Evolutionary conservation across 2,888 invertebrate genomes (phyloP).

Genomic region (Aspidapion aeneum): DNA sequence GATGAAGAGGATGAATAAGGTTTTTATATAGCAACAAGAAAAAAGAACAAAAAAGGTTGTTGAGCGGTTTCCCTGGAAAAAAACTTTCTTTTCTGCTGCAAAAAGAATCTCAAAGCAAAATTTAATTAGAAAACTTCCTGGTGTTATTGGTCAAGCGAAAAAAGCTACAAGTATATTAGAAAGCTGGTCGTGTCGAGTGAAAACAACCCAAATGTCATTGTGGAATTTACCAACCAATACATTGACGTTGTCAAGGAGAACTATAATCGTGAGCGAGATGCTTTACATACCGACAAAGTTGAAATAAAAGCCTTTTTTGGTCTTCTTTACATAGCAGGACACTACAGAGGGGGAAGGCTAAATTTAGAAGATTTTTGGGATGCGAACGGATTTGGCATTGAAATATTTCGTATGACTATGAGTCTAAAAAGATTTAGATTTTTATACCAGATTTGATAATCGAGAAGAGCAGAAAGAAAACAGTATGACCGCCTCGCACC

Average conservation of each 20-base stretch:
- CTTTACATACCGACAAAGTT: conserved; percentile 26
- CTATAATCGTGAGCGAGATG: conserved; percentile 26
- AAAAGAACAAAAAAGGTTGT: conserved; percentile 2
- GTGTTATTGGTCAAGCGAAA: conserved; percentile 3
- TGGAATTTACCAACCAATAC: conserved; percentile 30
- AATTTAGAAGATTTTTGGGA: conserved; percentile 33
- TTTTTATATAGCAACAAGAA: conserved; percentile 1
- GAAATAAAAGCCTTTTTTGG: conserved; percentile 36
- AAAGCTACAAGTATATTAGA: conserved; percentile 11
- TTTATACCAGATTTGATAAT: conserved; percentile 29
- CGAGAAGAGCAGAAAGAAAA: conserved; percentile 18
- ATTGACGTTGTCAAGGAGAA: conserved; percentile 22
- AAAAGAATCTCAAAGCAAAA: conserved; percentile 7
- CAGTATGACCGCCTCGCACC: conserved; percentile 28
- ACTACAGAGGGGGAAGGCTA: conserved; percentile 26
- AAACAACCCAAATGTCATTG: conserved; percentile 28
- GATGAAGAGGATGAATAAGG: conserved; percentile 4
- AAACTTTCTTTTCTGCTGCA: background rate
- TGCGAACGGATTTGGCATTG: conserved; percentile 30
- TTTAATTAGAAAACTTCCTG: conserved; percentile 1
- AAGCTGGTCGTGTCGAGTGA: conserved; percentile 21
- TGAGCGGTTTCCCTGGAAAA: conserved; percentile 1
- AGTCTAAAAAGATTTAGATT: conserved; percentile 28
- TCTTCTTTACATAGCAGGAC: conserved; percentile 34
- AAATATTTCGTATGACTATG: conserved; percentile 33